These are phyloP conservation scores for Dermolepida albohirtum DNA, from an alignment of 2,888 invertebrate species.

Conservation along the genomic window DNA sequence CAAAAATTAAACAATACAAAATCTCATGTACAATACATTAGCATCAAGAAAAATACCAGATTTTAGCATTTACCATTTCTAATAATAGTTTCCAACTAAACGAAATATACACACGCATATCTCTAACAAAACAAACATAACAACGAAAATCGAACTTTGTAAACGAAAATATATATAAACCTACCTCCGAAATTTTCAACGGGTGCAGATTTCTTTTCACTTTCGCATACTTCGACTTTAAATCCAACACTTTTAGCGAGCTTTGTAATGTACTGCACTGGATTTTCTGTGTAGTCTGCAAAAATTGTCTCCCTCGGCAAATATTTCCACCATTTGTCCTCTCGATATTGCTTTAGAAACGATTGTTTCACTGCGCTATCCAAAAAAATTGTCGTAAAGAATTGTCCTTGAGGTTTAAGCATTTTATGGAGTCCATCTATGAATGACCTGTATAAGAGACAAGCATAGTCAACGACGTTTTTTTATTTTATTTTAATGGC, in stretches of 20 bases:
- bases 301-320: conserved; percentile 1
- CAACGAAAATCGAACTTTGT: too few relatives aligned
- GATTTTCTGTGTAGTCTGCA: background rate
- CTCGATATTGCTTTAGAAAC: background rate
- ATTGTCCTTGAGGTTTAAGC: background rate
- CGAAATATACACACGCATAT: too few relatives aligned
- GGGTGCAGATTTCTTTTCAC: background rate
- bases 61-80: too few relatives aligned
- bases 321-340: background rate
- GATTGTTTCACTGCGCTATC: background rate
- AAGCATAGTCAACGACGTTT: too few relatives aligned
- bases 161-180: too few relatives aligned
- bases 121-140: too few relatives aligned
- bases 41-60: too few relatives aligned
- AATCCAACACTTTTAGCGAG: background rate
- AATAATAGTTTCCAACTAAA: too few relatives aligned
- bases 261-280: background rate
- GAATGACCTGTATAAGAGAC: too few relatives aligned
- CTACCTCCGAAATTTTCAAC: background rate
- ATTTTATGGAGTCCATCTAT: background rate
- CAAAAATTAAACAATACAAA: too few relatives aligned
- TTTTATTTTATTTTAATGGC: too few relatives aligned
- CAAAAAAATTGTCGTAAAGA: background rate
- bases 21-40: too few relatives aligned
- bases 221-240: conserved; percentile 6